Conservation (phyloP, 2,113 vertebrate genomes). For the Limanda limanda region DNA sequence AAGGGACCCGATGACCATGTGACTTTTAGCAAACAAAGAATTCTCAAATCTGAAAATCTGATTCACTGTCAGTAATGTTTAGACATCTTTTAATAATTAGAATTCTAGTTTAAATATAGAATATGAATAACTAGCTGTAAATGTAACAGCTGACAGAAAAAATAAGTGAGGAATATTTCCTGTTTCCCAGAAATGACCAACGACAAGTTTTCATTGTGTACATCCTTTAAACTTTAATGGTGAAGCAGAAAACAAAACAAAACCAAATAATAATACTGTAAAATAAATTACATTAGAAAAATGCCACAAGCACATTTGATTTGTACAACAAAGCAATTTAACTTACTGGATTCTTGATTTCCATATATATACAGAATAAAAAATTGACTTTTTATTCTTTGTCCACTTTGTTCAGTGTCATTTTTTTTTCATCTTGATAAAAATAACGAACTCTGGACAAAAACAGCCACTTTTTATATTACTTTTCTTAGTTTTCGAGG, state of each 20-base stretch:
- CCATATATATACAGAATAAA: conserved; percentile 83
- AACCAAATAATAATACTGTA: conserved; percentile 73
- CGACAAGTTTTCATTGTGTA: conserved; percentile 69
- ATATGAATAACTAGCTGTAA: too few species aligned
- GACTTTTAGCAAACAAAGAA: too few species aligned
- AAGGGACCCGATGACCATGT: too few species aligned
- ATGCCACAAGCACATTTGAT: conserved; percentile 88
- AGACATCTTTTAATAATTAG: too few species aligned
- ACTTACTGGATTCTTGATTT: conserved; percentile 74
- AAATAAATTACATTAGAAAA: conserved; percentile 91
- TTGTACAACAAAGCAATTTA: conserved; percentile 87
- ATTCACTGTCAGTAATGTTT: too few species aligned
- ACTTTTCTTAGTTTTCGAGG: conserved; percentile 31
- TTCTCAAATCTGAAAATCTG: too few species aligned
- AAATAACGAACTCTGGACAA: conserved; percentile 69
- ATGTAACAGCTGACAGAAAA: too few species aligned
- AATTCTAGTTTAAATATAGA: too few species aligned
- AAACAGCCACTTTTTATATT: conserved; percentile 44
- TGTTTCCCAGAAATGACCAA: not conserved
- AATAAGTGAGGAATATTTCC: too few species aligned
- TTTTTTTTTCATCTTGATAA: conserved; percentile 63
- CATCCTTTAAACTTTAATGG: conserved; percentile 89
- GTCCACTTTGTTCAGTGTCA: conserved; percentile 82
- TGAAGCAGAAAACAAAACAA: conserved; percentile 81
- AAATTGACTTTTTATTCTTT: conserved; percentile 83